A percentile compares a stretch with the other conserved stretches of the same genome.
phyloP scores from a whole-genome alignment of 2,113 vertebrate genomes.

The Vireo altiloquus region DNA sequence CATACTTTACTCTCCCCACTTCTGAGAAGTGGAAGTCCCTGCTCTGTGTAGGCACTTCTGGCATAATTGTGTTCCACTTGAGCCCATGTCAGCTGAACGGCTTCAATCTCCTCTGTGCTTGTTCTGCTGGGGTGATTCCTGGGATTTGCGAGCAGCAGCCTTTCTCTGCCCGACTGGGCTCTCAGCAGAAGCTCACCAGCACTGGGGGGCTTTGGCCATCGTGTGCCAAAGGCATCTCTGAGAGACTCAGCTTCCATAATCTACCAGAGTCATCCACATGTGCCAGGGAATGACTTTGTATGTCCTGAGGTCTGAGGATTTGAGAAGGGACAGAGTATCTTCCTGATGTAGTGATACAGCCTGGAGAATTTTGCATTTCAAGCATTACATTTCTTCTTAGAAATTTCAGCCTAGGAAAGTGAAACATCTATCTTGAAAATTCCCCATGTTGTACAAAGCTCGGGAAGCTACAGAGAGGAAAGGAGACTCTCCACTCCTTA shows the following conservation, averaged over 20 bases:
- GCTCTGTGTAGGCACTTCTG: neutral
- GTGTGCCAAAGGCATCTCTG: neutral
- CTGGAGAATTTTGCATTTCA: neutral
- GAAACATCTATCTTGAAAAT: neutral
- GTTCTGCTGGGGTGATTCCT: neutral
- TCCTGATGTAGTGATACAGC: neutral
- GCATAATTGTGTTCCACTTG: neutral
- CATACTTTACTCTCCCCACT: neutral
- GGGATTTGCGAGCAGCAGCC: neutral
- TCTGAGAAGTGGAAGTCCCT: neutral
- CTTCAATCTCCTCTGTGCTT: neutral
- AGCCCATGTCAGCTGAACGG: neutral
- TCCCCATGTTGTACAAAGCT: rapidly evolving
- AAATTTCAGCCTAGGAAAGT: neutral
- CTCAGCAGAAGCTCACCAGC: neutral
- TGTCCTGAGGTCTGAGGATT: neutral
- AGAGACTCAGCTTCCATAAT: neutral
- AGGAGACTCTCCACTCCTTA: neutral
- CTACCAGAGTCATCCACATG: rapidly evolving
- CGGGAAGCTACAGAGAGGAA: neutral
- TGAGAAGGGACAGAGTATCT: neutral
- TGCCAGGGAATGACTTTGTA: neutral
- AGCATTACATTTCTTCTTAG: neutral
- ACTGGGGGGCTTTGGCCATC: neutral
- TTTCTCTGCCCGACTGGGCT: neutral